Percentiles rank a stretch among this genome's conserved stretches.
Conservation (phyloP, 2,888 invertebrate genomes). For the Dryobota labecula region DNA sequence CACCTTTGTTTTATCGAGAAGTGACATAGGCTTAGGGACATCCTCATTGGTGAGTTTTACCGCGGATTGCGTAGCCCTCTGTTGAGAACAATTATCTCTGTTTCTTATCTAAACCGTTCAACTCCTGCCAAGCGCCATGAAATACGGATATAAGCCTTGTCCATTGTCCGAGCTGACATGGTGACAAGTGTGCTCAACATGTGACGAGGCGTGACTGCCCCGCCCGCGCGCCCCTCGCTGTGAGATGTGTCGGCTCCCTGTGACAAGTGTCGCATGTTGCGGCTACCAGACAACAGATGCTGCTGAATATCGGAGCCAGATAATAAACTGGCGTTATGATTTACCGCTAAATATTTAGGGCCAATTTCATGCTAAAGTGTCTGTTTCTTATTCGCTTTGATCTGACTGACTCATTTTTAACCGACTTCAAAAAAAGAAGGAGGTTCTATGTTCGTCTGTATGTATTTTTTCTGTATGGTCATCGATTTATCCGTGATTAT, state of each 20-base stretch:
- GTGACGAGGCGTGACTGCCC: slow-evolving; percentile 57
- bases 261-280: slow-evolving; percentile 11
- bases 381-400: neutral
- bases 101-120: too few species aligned
- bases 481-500: too few species aligned
- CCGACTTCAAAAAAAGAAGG: too few species aligned
- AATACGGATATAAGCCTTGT: slow-evolving; percentile 6
- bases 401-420: too few species aligned
- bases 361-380: slow-evolving; percentile 10
- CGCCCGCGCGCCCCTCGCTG: slow-evolving; percentile 54
- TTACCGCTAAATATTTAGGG: slow-evolving; percentile 23
- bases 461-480: too few species aligned
- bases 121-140: too few species aligned
- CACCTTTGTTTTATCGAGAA: too few species aligned
- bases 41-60: too few species aligned
- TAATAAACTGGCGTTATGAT: slow-evolving; percentile 13
- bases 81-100: too few species aligned
- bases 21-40: too few species aligned
- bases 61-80: too few species aligned
- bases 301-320: slow-evolving; percentile 9
- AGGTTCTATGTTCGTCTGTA: too few species aligned
- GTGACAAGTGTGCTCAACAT: slow-evolving; percentile 50
- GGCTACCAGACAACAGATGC: slow-evolving; percentile 24
- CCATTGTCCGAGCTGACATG: slow-evolving; percentile 12
- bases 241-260: slow-evolving; percentile 35